A percentile compares a stretch with the other conserved stretches of the same genome.
Evolutionary conservation across 2,113 vertebrate species (phyloP).

Genomic region (Tympanuchus pallidicinctus): DNA sequence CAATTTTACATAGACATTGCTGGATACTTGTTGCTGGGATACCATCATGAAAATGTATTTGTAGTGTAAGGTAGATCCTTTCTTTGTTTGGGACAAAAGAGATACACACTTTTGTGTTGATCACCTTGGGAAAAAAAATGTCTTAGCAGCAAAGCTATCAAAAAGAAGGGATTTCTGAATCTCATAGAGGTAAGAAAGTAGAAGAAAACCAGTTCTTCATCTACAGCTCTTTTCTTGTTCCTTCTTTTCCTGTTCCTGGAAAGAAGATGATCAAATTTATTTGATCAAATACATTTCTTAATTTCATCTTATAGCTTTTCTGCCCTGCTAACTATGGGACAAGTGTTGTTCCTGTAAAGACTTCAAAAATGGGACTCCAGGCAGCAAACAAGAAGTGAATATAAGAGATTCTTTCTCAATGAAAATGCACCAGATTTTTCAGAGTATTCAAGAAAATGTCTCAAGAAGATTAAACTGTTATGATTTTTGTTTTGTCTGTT

Average conservation of each 20-base stretch:
- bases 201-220: neutral
- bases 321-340: neutral
- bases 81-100: slow-evolving; percentile 19
- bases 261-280: neutral
- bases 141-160: neutral
- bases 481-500: too few species aligned
- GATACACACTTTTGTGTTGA: neutral
- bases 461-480: neutral
- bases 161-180: neutral
- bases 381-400: accelerated
- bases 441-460: neutral
- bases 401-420: neutral
- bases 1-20: neutral
- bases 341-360: neutral
- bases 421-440: neutral
- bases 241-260: neutral
- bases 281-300: neutral
- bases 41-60: slow-evolving; percentile 26
- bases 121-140: neutral
- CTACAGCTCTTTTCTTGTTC: neutral
- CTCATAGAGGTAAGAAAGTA: neutral
- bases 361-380: neutral
- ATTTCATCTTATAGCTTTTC: neutral
- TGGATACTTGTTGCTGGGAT: slow-evolving; percentile 57
- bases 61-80: neutral